Conservation (phyloP, 2,888 invertebrate species). For the Torymus tubicola region DNA sequence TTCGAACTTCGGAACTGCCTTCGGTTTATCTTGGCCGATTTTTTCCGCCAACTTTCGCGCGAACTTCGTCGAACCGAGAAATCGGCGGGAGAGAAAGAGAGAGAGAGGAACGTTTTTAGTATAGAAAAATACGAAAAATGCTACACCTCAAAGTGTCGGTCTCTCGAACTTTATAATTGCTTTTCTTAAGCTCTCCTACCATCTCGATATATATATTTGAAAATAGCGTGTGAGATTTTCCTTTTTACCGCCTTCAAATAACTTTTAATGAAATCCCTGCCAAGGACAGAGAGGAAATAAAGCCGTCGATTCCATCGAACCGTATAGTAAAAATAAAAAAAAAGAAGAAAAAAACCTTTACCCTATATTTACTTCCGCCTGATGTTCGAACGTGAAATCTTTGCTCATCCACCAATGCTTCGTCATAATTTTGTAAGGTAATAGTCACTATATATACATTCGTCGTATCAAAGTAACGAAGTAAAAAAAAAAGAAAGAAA, state of each 20-base stretch:
- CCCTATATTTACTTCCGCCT: too few species aligned
- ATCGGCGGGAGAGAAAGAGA: background rate
- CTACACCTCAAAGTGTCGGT: background rate
- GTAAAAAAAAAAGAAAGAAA: background rate
- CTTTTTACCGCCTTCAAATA: background rate
- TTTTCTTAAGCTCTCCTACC: background rate
- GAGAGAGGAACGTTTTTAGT: background rate
- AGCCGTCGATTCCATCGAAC: background rate
- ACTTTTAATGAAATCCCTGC: conserved; percentile 13
- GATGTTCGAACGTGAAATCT: too few species aligned
- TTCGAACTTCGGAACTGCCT: background rate
- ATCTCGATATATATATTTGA: background rate
- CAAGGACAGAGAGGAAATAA: background rate
- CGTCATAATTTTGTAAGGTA: too few species aligned
- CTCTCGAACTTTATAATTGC: conserved; percentile 35
- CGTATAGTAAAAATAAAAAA: background rate
- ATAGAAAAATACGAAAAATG: conserved; percentile 2
- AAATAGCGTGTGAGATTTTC: conserved; percentile 1
- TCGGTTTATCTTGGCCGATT: conserved; percentile 14
- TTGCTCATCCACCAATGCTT: too few species aligned
- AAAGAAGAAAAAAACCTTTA: background rate
- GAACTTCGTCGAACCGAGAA: background rate
- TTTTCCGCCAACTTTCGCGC: background rate
- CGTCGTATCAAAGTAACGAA: too few species aligned
- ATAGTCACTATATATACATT: too few species aligned